A percentile compares a stretch with the other conserved stretches of the same genome.
These are phyloP conservation scores for Pangasius sanitwongsei DNA, from an alignment of 2,797 vertebrate species.

Conservation along the genomic window DNA sequence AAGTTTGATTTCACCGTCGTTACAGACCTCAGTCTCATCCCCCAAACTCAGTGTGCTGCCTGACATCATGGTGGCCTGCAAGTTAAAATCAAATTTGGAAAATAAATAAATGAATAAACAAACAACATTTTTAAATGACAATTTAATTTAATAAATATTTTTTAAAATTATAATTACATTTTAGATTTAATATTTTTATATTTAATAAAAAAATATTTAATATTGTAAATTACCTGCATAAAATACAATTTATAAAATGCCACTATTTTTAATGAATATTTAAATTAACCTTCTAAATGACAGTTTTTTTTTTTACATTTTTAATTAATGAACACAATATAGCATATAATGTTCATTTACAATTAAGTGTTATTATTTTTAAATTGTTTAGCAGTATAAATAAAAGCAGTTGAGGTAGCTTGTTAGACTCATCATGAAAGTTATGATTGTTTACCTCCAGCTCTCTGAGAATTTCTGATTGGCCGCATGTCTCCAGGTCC, in stretches of 20 bases:
- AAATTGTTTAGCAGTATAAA: not conserved
- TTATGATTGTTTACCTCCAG: constrained; percentile 86
- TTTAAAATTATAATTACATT: too few species aligned
- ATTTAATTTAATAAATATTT: not conserved
- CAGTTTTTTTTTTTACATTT: not conserved
- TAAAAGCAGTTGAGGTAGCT: not conserved
- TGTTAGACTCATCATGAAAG: not conserved
- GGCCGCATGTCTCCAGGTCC: constrained; percentile 97
- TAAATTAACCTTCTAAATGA: not conserved
- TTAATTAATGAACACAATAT: not conserved
- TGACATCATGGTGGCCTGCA: constrained; percentile 92
- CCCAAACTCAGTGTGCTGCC: constrained; percentile 84
- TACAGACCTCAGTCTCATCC: constrained; percentile 69
- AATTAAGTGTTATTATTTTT: not conserved
- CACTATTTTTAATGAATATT: not conserved
- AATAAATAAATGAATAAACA: not conserved
- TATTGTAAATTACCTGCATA: too few species aligned
- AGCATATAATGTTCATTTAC: not conserved
- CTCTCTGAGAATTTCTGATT: constrained; percentile 96
- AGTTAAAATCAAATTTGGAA: not conserved
- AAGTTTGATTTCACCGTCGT: constrained; percentile 63
- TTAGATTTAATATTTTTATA: too few species aligned
- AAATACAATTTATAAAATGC: not conserved
- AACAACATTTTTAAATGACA: not conserved
- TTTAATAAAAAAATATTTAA: too few species aligned